Evolutionary conservation across 2,888 invertebrate species (phyloP).

Genomic region (Eristalis pertinax): DNA sequence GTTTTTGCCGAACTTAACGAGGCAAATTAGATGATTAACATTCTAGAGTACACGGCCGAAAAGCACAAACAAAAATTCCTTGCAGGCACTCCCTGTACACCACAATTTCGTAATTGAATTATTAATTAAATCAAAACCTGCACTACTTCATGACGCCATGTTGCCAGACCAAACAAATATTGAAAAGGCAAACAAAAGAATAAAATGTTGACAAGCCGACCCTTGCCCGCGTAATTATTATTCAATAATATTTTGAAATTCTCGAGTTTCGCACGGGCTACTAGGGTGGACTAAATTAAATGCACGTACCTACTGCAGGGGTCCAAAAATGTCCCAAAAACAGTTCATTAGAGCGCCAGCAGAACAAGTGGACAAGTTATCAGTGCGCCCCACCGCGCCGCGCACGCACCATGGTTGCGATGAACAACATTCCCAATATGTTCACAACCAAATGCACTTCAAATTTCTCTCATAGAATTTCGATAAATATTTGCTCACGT

Average conservation of each 20-base stretch:
- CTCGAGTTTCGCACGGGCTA: background rate
- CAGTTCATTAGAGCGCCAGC: constrained; percentile 50
- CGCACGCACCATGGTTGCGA: background rate
- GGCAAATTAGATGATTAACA: too few relatives aligned
- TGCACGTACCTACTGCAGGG: constrained; percentile 20
- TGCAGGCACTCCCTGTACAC: too few relatives aligned
- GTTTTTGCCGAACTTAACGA: too few relatives aligned
- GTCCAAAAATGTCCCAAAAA: constrained; percentile 24
- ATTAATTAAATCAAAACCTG: too few relatives aligned
- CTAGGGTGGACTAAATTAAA: constrained; percentile 12
- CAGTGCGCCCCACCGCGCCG: background rate
- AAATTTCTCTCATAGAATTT: constrained; percentile 59
- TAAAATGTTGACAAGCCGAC: background rate
- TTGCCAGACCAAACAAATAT: background rate
- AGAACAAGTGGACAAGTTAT: constrained; percentile 20
- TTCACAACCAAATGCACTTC: constrained; percentile 43
- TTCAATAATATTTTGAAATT: constrained; percentile 29
- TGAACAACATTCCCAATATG: constrained; percentile 39
- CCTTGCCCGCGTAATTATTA: constrained; percentile 9
- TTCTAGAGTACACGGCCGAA: too few relatives aligned
- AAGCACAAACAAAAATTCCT: too few relatives aligned
- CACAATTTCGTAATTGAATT: too few relatives aligned
- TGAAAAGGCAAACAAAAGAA: constrained; percentile 10
- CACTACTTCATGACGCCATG: too few relatives aligned
- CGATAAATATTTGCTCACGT: constrained; percentile 66